These are phyloP conservation scores for Trachelipus rathkii DNA, from an alignment of 1,140 invertebrate genomes.

Conservation along the genomic window DNA sequence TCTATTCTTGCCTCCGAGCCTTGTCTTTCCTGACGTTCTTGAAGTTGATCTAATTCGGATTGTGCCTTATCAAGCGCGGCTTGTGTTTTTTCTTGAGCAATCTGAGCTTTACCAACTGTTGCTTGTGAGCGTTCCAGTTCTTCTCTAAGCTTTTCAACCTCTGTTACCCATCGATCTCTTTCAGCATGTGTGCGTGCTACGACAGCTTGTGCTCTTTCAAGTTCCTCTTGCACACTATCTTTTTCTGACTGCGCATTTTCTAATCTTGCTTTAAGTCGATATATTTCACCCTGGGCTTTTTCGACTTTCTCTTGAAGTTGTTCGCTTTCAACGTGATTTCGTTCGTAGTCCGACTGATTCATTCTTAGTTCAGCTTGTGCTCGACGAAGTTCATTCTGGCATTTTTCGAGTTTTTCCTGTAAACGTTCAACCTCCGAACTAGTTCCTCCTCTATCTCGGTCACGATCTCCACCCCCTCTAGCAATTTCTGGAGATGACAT, in stretches of 20 bases:
- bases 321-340: slow-evolving; percentile 72
- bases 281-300: slow-evolving; percentile 90
- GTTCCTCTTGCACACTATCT: slow-evolving; percentile 84
- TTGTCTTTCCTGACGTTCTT: slow-evolving; percentile 77
- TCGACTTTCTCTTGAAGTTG: slow-evolving; percentile 85
- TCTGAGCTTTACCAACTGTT: slow-evolving; percentile 79
- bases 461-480: slow-evolving; percentile 52
- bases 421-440: slow-evolving; percentile 67
- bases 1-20: slow-evolving; percentile 73
- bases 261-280: slow-evolving; percentile 83
- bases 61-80: slow-evolving; percentile 80
- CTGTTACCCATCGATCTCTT: slow-evolving; percentile 74
- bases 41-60: slow-evolving; percentile 82
- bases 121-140: slow-evolving; percentile 84
- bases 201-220: slow-evolving; percentile 54
- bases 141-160: slow-evolving; percentile 82
- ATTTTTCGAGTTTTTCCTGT: slow-evolving; percentile 82
- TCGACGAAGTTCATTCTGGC: slow-evolving; percentile 72
- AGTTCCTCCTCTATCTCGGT: slow-evolving; percentile 19
- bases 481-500: slow-evolving; percentile 62
- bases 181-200: slow-evolving; percentile 72
- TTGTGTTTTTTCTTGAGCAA: slow-evolving; percentile 85
- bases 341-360: slow-evolving; percentile 76
- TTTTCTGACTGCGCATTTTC: slow-evolving; percentile 92
- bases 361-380: slow-evolving; percentile 67